Percentiles rank a stretch among this genome's conserved stretches.
Evolutionary conservation across 2,797 vertebrate species (phyloP).

Genomic region (Myotis myotis): DNA sequence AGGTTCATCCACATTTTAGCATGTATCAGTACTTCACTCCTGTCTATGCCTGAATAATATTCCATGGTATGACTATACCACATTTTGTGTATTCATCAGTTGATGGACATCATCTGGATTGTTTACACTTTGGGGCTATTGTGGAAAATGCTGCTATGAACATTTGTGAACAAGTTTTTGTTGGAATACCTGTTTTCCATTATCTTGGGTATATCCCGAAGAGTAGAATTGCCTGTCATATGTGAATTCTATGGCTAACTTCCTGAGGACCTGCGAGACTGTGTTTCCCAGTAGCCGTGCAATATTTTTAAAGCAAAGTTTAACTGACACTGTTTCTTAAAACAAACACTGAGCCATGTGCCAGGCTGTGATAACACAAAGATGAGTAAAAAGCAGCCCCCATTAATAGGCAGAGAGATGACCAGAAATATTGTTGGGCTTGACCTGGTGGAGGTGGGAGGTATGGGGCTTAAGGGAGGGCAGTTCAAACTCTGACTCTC

Average conservation of each 20-base stretch:
- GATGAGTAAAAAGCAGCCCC: not conserved
- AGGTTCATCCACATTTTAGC: not conserved
- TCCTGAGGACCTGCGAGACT: not conserved
- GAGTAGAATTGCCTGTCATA: not conserved
- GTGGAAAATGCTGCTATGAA: not conserved
- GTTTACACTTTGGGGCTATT: not conserved
- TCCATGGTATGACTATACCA: not conserved
- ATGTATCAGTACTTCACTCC: not conserved
- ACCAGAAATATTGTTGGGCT: not conserved
- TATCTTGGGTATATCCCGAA: not conserved
- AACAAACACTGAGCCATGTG: not conserved
- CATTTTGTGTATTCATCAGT: not conserved
- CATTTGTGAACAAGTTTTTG: not conserved
- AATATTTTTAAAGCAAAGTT: slow-evolving; percentile 14
- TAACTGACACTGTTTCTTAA: slow-evolving; percentile 4
- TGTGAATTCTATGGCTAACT: not conserved
- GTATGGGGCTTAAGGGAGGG: not conserved
- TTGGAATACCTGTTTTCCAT: not conserved
- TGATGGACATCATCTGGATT: not conserved
- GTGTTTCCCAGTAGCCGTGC: not conserved
- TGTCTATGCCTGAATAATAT: not conserved
- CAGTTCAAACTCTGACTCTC: not conserved
- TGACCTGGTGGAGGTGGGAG: not conserved
- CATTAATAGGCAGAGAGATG: not conserved
- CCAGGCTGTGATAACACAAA: not conserved